A percentile compares a stretch with the other conserved stretches of the same genome.
These are phyloP conservation scores for Nymphalis urticae DNA, from an alignment of 2,888 invertebrate species.

Conservation along the genomic window DNA sequence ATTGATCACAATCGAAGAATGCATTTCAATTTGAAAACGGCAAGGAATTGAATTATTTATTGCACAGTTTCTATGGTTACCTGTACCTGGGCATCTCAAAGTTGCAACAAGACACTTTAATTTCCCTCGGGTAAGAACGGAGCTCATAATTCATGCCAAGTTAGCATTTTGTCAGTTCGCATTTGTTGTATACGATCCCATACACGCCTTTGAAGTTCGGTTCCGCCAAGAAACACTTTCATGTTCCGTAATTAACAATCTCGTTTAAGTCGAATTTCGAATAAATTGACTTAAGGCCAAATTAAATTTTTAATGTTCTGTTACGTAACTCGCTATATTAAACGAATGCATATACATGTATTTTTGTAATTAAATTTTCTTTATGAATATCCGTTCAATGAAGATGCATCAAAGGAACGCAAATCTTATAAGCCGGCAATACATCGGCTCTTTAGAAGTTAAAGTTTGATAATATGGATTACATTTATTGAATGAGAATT, in stretches of 20 bases:
- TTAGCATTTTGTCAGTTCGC: conserved; percentile 79
- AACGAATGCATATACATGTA: conserved; percentile 24
- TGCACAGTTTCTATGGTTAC: conserved; percentile 51
- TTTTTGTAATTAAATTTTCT: conserved; percentile 30
- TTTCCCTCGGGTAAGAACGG: conserved; percentile 70
- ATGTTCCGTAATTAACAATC: conserved; percentile 57
- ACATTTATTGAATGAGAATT: too few relatives aligned
- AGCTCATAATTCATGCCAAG: conserved; percentile 79
- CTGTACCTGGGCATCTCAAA: conserved; percentile 71
- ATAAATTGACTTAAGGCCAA: conserved; percentile 41
- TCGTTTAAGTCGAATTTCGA: conserved; percentile 47
- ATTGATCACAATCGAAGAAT: conserved; percentile 44
- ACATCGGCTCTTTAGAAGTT: conserved; percentile 21
- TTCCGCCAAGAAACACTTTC: conserved; percentile 54
- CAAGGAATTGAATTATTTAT: conserved; percentile 65
- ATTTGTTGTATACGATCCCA: conserved; percentile 66
- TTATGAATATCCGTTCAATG: conserved; percentile 28
- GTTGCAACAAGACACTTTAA: conserved; percentile 79
- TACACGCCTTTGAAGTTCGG: conserved; percentile 65
- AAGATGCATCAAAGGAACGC: conserved; percentile 27
- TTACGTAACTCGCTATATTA: conserved; percentile 26
- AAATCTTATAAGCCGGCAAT: conserved; percentile 18
- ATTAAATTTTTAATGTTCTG: conserved; percentile 34
- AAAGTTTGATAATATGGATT: neutral
- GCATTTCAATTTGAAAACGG: conserved; percentile 55